phyloP scores from a whole-genome alignment of 2,888 invertebrate genomes.

The Gibbula magus region DNA sequence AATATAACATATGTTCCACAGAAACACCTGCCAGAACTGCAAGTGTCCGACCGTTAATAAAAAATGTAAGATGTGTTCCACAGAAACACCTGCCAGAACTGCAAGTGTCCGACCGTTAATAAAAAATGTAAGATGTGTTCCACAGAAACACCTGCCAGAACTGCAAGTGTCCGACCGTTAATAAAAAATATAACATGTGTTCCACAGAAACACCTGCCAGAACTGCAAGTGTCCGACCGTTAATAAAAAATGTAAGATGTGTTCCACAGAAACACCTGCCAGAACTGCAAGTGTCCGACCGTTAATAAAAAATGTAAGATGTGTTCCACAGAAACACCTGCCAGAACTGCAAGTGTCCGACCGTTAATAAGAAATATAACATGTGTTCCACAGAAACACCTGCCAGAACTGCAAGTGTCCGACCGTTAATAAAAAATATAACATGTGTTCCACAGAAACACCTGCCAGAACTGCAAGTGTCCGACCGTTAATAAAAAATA shows the following conservation, averaged over 20 bases:
- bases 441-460: constrained; percentile 83
- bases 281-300: constrained; percentile 94
- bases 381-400: constrained; percentile 83
- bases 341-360: constrained; percentile 93
- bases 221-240: constrained; percentile 96
- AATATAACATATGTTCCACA: constrained; percentile 77
- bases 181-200: no score
- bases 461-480: constrained; percentile 94
- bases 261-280: constrained; percentile 92
- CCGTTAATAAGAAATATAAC: no score
- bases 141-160: constrained; percentile 92
- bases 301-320: no score
- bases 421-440: no score
- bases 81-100: constrained; percentile 92
- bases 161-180: constrained; percentile 96
- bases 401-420: constrained; percentile 95
- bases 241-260: constrained; percentile 91
- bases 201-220: constrained; percentile 90
- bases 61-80: constrained; percentile 93
- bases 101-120: constrained; percentile 96
- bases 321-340: constrained; percentile 87
- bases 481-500: no score
- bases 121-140: no score
- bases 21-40: constrained; percentile 94
- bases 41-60: constrained; percentile 92